Percentiles rank a stretch among this genome's conserved stretches.
phyloP scores from a whole-genome alignment of 2,797 vertebrate genomes.

The Spondyliosoma cantharus region DNA sequence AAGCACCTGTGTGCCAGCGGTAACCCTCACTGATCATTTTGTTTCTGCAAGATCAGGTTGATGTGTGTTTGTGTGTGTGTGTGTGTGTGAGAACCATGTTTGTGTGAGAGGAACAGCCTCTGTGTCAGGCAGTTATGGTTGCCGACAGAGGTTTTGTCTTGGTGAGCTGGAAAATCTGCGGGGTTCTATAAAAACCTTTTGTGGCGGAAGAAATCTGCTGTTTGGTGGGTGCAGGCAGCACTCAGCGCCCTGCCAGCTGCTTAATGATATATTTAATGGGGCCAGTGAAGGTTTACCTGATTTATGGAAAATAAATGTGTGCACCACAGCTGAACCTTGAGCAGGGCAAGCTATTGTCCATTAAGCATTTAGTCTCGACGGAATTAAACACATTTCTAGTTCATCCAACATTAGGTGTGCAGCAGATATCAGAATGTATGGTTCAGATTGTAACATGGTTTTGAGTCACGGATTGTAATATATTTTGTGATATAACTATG shows the following conservation, averaged over 20 bases:
- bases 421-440: too few species aligned
- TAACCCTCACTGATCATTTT: neutral
- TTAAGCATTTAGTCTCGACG: neutral
- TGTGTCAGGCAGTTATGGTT: neutral
- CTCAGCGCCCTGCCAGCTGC: conserved; percentile 31
- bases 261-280: conserved; percentile 20
- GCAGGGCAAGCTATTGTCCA: neutral
- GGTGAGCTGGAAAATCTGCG: conserved; percentile 1
- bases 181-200: conserved; percentile 31
- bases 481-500: too few species aligned
- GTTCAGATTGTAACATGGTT: too few species aligned
- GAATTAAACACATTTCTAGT: neutral
- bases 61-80: conserved; percentile 11
- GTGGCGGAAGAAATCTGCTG: conserved; percentile 15
- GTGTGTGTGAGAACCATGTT: conserved; percentile 7
- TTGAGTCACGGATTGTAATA: too few species aligned
- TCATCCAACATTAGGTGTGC: neutral
- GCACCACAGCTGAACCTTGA: neutral
- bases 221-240: neutral
- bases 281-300: conserved; percentile 3
- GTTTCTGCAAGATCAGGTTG: neutral
- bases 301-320: neutral
- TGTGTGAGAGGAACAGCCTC: neutral
- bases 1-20: neutral
- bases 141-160: conserved; percentile 2